A percentile compares a stretch with the other conserved stretches of the same genome.
Conservation (phyloP, 2,797 vertebrate genomes). For the Clarias pachynema region DNA sequence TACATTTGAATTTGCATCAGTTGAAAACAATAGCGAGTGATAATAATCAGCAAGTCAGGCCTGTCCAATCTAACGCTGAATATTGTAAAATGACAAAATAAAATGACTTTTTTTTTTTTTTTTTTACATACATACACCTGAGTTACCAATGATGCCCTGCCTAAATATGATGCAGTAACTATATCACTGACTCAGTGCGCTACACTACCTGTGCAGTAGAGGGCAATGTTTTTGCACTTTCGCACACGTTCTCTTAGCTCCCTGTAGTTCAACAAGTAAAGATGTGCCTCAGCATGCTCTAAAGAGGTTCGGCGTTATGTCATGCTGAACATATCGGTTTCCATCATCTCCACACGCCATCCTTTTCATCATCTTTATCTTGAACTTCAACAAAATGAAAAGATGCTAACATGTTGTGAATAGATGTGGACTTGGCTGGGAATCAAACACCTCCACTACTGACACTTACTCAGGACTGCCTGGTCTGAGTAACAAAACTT, state of each 20-base stretch:
- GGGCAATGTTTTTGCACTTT: constrained; percentile 66
- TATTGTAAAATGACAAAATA: not conserved
- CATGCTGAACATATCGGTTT: constrained; percentile 22
- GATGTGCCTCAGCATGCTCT: constrained; percentile 31
- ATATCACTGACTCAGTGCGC: not conserved
- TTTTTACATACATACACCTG: not conserved
- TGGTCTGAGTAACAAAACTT: not conserved
- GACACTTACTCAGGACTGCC: not conserved
- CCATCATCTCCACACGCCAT: constrained; percentile 12
- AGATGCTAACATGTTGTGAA: constrained; percentile 23
- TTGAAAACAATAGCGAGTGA: not conserved
- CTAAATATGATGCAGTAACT: not conserved
- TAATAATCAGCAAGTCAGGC: not conserved
- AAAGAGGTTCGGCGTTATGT: constrained; percentile 25
- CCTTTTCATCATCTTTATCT: constrained; percentile 38
- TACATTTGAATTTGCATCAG: not conserved
- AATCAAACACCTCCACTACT: not conserved
- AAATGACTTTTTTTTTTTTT: not conserved
- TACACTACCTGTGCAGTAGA: constrained; percentile 61
- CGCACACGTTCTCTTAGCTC: not conserved
- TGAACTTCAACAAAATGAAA: constrained; percentile 13
- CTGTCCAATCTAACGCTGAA: not conserved
- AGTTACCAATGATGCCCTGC: not conserved
- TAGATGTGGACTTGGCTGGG: not conserved
- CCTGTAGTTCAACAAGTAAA: not conserved